Base-by-base conservation (phyloP, 2,113 vertebrate genomes). In the Mastomys coucha region DNA sequence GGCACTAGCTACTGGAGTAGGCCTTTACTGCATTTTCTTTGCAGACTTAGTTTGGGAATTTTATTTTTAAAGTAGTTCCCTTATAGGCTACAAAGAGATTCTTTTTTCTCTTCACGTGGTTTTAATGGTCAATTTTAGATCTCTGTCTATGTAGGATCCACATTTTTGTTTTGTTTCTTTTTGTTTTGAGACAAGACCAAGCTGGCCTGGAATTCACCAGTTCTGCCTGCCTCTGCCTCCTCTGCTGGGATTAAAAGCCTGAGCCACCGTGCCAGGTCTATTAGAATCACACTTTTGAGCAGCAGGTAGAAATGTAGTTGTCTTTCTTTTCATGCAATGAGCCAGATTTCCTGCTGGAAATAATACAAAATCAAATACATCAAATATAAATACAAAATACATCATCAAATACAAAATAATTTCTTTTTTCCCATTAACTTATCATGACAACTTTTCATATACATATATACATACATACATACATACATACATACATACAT, bases 101-200 rank as follows among this genome's bases (percentile, higher is more conserved):
- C 26, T 78, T 12, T 94, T 93, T 93, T 56, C n/a, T 85, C 2
- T 91, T 89, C 58, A 69, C 33, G 67, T 88, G 72, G 77, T 95
- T 88, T 94, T 76, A 76, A 17, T 17, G 76, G 73, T 92, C 63
- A 95, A 56, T 77, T 91, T 95, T 92, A 76, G 39, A 10, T 85
- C 84, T 93, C 69, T 80, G 60, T 96, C 14, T n/a, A 67, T 93
- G n/a, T 89, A 80, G 76, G 94, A 88, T 95, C 75, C 16, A 87
- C 16, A 82, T 82, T 82, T n/a, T 81, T 81, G 53, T n/a, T 81
- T 58, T 72, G 16, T 65, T 81, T 81, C 56, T 20, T 58, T 82
- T 60, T 73, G 72, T 73, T 42, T 42, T 42, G 72, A 24, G n/a
- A 73, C n/a, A 39, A 39, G 19, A 6, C n/a, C 36, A 16, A 36